phyloP scores from a whole-genome alignment of 2,888 invertebrate species.

The Schizotus pectinicornis region DNA sequence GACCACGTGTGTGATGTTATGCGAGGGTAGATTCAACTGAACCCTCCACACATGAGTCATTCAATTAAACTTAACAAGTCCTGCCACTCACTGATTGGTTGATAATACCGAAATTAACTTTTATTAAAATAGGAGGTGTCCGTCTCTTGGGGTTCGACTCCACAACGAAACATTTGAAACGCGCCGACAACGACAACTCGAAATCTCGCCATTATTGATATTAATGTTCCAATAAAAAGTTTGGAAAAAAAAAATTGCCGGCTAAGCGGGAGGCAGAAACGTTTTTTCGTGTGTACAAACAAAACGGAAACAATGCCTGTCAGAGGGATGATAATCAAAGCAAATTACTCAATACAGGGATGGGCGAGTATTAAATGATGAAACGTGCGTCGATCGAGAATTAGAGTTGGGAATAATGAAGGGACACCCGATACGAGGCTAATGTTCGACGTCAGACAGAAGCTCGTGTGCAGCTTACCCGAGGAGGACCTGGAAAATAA shows the following conservation, averaged over 20 bases:
- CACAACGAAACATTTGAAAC: neutral
- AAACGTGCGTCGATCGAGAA: conserved; percentile 38
- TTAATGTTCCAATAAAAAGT: neutral
- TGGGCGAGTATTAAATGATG: conserved; percentile 41
- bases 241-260: conserved; percentile 6
- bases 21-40: conserved; percentile 42
- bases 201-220: neutral
- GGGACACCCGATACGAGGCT: conserved; percentile 41
- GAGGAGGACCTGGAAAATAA: conserved; percentile 18
- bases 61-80: conserved; percentile 47
- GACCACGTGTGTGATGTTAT: conserved; percentile 45
- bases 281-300: conserved; percentile 10
- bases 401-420: conserved; percentile 33
- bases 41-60: conserved; percentile 44
- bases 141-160: conserved; percentile 7
- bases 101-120: conserved; percentile 47
- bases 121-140: conserved; percentile 37
- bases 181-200: neutral
- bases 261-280: conserved; percentile 5
- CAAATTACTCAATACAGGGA: conserved; percentile 34
- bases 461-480: conserved; percentile 22
- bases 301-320: conserved; percentile 35
- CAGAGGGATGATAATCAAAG: conserved; percentile 38
- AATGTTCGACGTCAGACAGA: conserved; percentile 32
- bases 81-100: conserved; percentile 46